phyloP scores from a whole-genome alignment of 2,888 invertebrate species.

The Lycia hirtaria region DNA sequence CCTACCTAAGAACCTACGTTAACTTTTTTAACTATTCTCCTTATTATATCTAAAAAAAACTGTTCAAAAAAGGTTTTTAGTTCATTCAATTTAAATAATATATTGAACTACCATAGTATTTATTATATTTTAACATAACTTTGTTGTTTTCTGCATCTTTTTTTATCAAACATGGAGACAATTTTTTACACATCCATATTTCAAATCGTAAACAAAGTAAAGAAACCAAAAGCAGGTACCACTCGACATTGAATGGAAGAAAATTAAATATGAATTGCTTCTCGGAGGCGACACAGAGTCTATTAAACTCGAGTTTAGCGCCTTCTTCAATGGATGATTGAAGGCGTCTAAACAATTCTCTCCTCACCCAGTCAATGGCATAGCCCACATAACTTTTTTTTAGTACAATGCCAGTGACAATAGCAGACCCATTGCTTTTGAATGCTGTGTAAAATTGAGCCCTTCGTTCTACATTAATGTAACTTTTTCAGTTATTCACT shows the following conservation, averaged over 20 bases:
- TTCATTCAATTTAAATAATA: neutral
- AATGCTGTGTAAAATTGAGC: slow-evolving; percentile 65
- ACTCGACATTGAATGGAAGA: slow-evolving; percentile 62
- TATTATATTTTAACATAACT: neutral
- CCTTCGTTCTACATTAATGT: slow-evolving; percentile 77
- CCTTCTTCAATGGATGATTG: slow-evolving; percentile 82
- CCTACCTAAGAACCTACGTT: no score
- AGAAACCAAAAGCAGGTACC: slow-evolving; percentile 60
- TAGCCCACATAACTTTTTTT: slow-evolving; percentile 80
- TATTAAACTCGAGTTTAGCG: slow-evolving; percentile 83
- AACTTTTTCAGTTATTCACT: slow-evolving; percentile 73
- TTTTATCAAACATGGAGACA: neutral
- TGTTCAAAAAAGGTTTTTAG: no score
- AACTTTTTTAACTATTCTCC: no score
- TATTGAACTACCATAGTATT: no score
- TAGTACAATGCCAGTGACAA: slow-evolving; percentile 73
- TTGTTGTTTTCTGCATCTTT: no score
- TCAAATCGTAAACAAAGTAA: no score
- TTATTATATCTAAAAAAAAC: no score
- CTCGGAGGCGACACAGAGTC: slow-evolving; percentile 79
- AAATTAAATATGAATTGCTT: slow-evolving; percentile 74
- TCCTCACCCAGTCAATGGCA: slow-evolving; percentile 73
- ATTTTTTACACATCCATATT: neutral
- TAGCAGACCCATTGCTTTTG: slow-evolving; percentile 67
- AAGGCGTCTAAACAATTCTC: slow-evolving; percentile 80